Evolutionary conservation across 53 echinoderm and acorn worm genomes (phyloP).

Genomic region (Arbacia lixula): DNA sequence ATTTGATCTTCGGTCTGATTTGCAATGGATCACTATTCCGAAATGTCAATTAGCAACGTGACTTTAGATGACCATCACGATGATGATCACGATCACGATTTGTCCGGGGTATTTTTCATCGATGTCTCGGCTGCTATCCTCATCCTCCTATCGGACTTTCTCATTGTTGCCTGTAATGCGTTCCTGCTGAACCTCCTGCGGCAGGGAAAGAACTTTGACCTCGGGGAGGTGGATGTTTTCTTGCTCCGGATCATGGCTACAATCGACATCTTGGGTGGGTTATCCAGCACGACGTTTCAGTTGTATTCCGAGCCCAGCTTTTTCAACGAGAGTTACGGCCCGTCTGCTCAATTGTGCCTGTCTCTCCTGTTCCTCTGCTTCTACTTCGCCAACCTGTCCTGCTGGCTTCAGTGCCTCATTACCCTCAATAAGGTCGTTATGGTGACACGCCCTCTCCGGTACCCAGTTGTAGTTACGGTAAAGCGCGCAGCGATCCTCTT

Average conservation of each 20-base stretch:
- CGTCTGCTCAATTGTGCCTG: constrained; percentile 7
- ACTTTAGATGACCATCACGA: constrained; percentile 1
- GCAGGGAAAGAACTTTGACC: not conserved
- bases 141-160: constrained; percentile 24
- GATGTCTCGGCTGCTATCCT: not conserved
- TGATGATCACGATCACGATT: not conserved
- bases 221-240: constrained; percentile 35
- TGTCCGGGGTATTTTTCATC: not conserved
- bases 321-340: not conserved
- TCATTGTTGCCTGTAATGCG: constrained; percentile 11
- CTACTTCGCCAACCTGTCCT: constrained; percentile 41
- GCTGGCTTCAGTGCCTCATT: constrained; percentile 34
- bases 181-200: constrained; percentile 15
- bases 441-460: constrained; percentile 10
- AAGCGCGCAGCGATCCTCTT: constrained; percentile 12
- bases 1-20: too few species aligned
- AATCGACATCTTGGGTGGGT: constrained; percentile 25
- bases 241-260: constrained; percentile 28
- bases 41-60: too few species aligned
- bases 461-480: not conserved
- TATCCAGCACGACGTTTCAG: constrained; percentile 24
- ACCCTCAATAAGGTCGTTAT: constrained; percentile 18
- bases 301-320: constrained; percentile 50
- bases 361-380: constrained; percentile 40
- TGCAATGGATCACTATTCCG: too few species aligned